phyloP scores from a whole-genome alignment of 2,797 vertebrate genomes.

The Poecilia picta region DNA sequence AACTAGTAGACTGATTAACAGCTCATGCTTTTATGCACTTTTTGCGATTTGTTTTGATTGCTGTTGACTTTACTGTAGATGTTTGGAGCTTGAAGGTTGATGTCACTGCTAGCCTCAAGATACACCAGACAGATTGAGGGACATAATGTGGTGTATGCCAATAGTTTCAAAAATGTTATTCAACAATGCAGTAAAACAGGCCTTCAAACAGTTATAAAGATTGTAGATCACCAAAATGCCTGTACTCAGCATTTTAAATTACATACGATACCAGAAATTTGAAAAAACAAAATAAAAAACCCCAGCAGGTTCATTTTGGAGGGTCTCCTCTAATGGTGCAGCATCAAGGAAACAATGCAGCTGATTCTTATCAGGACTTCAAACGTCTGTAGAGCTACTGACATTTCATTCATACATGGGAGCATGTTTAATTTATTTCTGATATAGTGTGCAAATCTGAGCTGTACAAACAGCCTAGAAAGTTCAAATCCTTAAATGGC shows the following conservation, averaged over 20 bases:
- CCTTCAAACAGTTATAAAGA: neutral
- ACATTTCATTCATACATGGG: neutral
- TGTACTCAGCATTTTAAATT: neutral
- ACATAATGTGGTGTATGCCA: neutral
- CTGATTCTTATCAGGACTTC: neutral
- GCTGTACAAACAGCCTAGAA: neutral
- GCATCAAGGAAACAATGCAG: neutral
- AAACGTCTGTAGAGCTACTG: neutral
- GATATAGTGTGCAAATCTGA: neutral
- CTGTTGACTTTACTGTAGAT: neutral
- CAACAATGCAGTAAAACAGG: neutral
- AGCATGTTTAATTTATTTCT: neutral
- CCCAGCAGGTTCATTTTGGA: neutral
- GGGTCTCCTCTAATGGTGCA: neutral
- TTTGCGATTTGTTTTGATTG: neutral
- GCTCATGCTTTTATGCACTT: neutral
- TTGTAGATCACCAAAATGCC: neutral
- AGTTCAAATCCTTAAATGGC: neutral
- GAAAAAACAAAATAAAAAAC: neutral
- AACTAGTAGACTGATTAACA: neutral
- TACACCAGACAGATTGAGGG: neutral
- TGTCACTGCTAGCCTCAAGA: neutral
- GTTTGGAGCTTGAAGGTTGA: neutral
- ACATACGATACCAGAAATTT: neutral
- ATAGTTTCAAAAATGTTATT: neutral